These are phyloP conservation scores for Zapornia atra DNA, from an alignment of 2,113 vertebrate species.

Conservation along the genomic window DNA sequence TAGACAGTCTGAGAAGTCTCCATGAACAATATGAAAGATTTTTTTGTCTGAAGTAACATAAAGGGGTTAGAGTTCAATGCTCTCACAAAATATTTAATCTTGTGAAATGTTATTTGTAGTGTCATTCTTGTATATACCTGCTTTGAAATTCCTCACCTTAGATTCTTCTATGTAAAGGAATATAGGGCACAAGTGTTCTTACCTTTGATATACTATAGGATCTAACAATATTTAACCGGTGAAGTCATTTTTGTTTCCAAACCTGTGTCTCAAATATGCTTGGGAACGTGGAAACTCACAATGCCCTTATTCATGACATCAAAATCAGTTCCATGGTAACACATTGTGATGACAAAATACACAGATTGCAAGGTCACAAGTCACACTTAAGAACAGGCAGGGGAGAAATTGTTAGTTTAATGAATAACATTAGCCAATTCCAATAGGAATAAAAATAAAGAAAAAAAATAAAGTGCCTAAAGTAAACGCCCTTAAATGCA, in stretches of 20 bases:
- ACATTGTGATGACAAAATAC: constrained; percentile 75
- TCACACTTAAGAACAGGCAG: constrained; percentile 72
- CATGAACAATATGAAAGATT: constrained; percentile 44
- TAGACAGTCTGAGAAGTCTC: constrained; percentile 40
- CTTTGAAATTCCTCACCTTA: constrained; percentile 65
- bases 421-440: constrained; percentile 71
- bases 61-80: constrained; percentile 55
- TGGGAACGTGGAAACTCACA: constrained; percentile 74
- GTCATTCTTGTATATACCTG: constrained; percentile 52
- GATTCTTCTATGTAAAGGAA: constrained; percentile 62
- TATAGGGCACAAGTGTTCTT: constrained; percentile 68
- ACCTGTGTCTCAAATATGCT: constrained; percentile 71
- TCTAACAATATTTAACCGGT: constrained; percentile 77
- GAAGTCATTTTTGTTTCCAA: constrained; percentile 76
- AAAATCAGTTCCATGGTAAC: constrained; percentile 75
- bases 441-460: constrained; percentile 66
- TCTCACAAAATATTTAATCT: constrained; percentile 60
- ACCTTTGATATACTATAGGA: constrained; percentile 67
- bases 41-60: constrained; percentile 42
- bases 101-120: constrained; percentile 60
- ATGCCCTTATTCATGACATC: constrained; percentile 78
- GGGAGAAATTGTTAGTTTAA: constrained; percentile 72
- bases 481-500: constrained; percentile 69
- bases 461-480: constrained; percentile 59
- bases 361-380: constrained; percentile 76